These are phyloP conservation scores for Mayetiola destructor DNA, from an alignment of 2,888 invertebrate species.

Conservation along the genomic window DNA sequence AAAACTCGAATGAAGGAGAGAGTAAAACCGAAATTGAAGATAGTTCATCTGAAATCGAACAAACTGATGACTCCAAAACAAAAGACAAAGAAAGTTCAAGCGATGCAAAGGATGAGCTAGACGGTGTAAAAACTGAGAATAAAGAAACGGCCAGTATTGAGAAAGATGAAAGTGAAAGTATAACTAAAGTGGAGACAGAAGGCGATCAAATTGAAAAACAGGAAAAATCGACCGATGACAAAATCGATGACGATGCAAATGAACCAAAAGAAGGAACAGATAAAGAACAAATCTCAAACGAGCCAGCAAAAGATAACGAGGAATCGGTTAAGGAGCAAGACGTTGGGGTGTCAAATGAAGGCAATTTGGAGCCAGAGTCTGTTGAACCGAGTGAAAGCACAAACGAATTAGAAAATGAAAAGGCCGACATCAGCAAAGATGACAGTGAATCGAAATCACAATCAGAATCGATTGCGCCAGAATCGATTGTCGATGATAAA, in stretches of 20 bases:
- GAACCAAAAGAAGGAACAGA: constrained; percentile 15
- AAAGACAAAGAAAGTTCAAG: constrained; percentile 14
- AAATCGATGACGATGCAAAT: constrained; percentile 14
- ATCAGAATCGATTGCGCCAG: background rate
- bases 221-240: constrained; percentile 16
- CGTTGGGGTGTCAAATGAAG: constrained; percentile 16
- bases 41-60: background rate
- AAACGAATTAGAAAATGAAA: background rate
- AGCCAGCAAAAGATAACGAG: constrained; percentile 3
- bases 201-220: constrained; percentile 14
- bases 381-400: constrained; percentile 16
- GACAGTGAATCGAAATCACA: background rate
- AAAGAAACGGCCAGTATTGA: constrained; percentile 14
- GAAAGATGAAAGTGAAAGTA: background rate
- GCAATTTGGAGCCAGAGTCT: constrained; percentile 10
- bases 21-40: constrained; percentile 12
- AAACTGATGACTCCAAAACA: constrained; percentile 12
- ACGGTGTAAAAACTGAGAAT: constrained; percentile 16
- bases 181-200: background rate
- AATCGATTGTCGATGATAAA: too few relatives aligned
- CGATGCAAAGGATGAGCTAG: constrained; percentile 12
- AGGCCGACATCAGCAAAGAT: background rate
- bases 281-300: background rate
- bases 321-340: constrained; percentile 19
- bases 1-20: constrained; percentile 27